These are phyloP conservation scores for Aptenodytes forsteri DNA, from an alignment of 2,113 vertebrate species.

Conservation along the genomic window DNA sequence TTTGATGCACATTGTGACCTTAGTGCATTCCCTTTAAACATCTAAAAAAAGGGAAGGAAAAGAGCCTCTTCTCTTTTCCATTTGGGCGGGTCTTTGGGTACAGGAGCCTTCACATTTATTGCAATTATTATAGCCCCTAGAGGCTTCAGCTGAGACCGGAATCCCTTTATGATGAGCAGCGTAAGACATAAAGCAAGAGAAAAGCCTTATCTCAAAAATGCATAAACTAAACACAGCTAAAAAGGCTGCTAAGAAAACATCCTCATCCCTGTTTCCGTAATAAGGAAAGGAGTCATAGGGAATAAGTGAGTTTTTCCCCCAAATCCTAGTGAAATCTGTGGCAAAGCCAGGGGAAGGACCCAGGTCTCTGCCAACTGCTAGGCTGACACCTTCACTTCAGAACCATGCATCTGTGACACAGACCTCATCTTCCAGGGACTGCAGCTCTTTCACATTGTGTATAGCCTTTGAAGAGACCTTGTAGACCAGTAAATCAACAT, in stretches of 20 bases:
- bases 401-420: accelerated
- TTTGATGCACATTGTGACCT: not conserved
- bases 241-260: not conserved
- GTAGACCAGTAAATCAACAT: not conserved
- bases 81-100: not conserved
- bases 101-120: not conserved
- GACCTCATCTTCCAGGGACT: not conserved
- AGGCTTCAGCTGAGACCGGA: not conserved
- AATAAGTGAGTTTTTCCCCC: not conserved
- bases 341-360: not conserved
- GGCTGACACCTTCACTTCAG: not conserved
- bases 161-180: not conserved
- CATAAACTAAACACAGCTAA: not conserved
- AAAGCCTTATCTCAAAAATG: not conserved
- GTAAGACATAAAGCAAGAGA: not conserved
- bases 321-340: not conserved
- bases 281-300: not conserved
- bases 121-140: not conserved
- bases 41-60: not conserved
- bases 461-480: not conserved
- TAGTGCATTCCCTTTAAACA: not conserved
- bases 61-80: not conserved
- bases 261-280: not conserved
- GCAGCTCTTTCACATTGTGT: not conserved
- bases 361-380: not conserved